Evolutionary conservation across 1,140 invertebrate genomes (phyloP), one percentile per base, ranked within the genome.

Genomic region (Trichonephila inaurata): DNA sequence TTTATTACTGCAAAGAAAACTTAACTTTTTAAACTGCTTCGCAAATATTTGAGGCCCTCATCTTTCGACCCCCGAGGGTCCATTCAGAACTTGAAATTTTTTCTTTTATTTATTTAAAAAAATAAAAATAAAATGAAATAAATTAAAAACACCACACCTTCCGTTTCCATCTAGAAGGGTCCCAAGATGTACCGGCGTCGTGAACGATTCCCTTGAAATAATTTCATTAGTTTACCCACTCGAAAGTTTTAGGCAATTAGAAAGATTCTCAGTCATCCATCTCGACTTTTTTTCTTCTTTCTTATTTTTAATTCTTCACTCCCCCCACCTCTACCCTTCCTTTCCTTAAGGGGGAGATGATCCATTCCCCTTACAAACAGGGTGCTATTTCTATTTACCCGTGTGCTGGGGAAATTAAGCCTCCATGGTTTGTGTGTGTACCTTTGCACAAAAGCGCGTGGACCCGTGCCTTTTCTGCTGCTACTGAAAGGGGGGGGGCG

Each of bases 141-240:
- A 40, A 40, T 64, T 64, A 64, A 64, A 21, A 19, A 51, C 51
- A 12, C 33, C 51, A 51, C 18, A 16, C 72, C 72, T 40, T 33
- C 61, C 86, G 40, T 62, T 64, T n/a, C 83, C 19, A 58, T 21
- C 51, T 51, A 51, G 51, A 28, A 40, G 33, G 12, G 83, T 85
- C 83, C 83, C 83, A 85, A 61, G 83, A 85, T 24, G 58, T 61
- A 58, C 33, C 21, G 28, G 19, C 66, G 10, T 87, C 66, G 19
- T 92, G 44, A 82, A 77, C 61, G 85, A 88, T 88, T 93, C 92
- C 81, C 40, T 28, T 86, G 28, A 85, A 89, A 93, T 93, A 93
- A 93, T 93, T 93, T 89, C 85, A 89, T 93, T 93, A 93, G 92
- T 64, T 69, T 77, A 88, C 85, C 85, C 83, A 89, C 92, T 93